Percentiles rank a stretch among this genome's conserved stretches.
These are phyloP conservation scores for Callionymus lyra DNA, from an alignment of 2,113 vertebrate genomes.

Conservation along the genomic window DNA sequence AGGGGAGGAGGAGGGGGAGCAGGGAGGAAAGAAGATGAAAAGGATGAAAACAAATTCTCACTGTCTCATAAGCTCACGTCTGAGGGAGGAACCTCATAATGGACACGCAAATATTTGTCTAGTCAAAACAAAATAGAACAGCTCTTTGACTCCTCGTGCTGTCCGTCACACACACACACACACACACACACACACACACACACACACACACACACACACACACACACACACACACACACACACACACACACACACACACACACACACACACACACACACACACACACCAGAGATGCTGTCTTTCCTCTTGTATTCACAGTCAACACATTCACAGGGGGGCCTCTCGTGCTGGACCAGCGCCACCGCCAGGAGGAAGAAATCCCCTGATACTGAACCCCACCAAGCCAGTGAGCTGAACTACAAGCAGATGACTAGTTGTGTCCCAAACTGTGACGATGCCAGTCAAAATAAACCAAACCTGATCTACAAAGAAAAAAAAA, in stretches of 20 bases:
- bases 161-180: too few species aligned
- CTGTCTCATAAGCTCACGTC: slow-evolving; percentile 59
- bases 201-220: too few species aligned
- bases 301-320: slow-evolving; percentile 45
- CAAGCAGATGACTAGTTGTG: slow-evolving; percentile 44
- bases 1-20: slow-evolving; percentile 3
- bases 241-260: too few species aligned
- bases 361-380: slow-evolving; percentile 45
- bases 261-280: too few species aligned
- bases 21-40: slow-evolving; percentile 58
- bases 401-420: slow-evolving; percentile 47
- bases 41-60: slow-evolving; percentile 72
- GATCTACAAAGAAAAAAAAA: slow-evolving; percentile 26
- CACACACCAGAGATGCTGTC: too few species aligned
- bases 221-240: too few species aligned
- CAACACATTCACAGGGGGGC: slow-evolving; percentile 48
- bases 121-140: slow-evolving; percentile 68
- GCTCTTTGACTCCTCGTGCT: slow-evolving; percentile 53
- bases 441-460: slow-evolving; percentile 30
- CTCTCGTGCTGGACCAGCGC: slow-evolving; percentile 36
- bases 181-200: too few species aligned
- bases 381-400: slow-evolving; percentile 51
- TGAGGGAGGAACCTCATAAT: slow-evolving; percentile 70
- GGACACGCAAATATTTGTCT: slow-evolving; percentile 71
- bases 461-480: slow-evolving; percentile 36